Evolutionary conservation across 2,797 vertebrate species (phyloP).

Genomic region (Brachymystax lenok): DNA sequence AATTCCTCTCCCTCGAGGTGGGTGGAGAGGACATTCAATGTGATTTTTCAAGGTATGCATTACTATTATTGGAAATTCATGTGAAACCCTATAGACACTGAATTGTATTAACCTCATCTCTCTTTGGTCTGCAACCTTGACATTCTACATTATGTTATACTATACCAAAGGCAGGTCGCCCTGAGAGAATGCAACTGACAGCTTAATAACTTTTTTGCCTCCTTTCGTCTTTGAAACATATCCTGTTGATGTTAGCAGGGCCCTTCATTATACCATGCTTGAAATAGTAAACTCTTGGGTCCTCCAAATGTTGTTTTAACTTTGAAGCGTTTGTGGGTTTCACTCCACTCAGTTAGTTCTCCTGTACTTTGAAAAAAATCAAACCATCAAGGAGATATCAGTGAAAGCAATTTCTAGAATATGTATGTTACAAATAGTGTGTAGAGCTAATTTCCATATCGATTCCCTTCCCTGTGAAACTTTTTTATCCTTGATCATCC

Average conservation of each 20-base stretch:
- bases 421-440: not conserved
- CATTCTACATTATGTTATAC: not conserved
- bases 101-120: not conserved
- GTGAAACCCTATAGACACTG: not conserved
- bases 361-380: not conserved
- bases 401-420: not conserved
- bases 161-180: not conserved
- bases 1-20: no score
- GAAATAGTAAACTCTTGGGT: slow-evolving; percentile 12
- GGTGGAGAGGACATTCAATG: slow-evolving; percentile 2
- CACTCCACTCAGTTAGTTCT: not conserved
- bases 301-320: slow-evolving; percentile 8
- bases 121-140: not conserved
- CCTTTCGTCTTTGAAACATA: not conserved
- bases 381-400: not conserved
- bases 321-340: slow-evolving; percentile 7
- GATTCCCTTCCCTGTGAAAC: slow-evolving; percentile 5
- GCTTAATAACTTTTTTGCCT: not conserved
- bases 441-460: not conserved
- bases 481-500: not conserved
- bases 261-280: not conserved
- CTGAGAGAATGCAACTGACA: not conserved
- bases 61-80: slow-evolving; percentile 7
- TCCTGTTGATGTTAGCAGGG: slow-evolving; percentile 6
- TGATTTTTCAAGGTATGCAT: slow-evolving; percentile 2